These are phyloP conservation scores for Nixonia krombeini DNA, from an alignment of 1,140 invertebrate species.

Conservation along the genomic window DNA sequence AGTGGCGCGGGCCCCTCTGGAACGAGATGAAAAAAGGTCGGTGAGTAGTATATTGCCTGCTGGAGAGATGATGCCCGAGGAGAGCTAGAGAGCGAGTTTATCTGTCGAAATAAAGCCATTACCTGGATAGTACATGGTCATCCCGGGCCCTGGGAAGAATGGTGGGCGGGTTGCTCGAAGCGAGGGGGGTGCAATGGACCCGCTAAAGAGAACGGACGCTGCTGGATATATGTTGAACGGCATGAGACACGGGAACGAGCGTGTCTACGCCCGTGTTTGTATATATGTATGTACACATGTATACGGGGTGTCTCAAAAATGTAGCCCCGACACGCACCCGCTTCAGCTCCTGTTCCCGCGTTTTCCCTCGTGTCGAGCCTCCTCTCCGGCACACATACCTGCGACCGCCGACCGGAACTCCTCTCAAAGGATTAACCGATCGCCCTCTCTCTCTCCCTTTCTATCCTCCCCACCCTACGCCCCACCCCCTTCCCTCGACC, in stretches of 20 bases:
- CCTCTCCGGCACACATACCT: too few relatives aligned
- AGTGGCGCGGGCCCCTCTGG: conserved; percentile 28
- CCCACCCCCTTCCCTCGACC: too few relatives aligned
- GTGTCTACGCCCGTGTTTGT: conserved; percentile 17
- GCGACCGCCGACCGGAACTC: too few relatives aligned
- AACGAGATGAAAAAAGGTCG: conserved; percentile 43
- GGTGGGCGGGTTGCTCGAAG: conserved; percentile 47
- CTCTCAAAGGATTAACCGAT: too few relatives aligned
- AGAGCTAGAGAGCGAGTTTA: conserved; percentile 55
- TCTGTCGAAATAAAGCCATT: conserved; percentile 61
- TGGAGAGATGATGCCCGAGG: conserved; percentile 51
- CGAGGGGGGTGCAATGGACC: conserved; percentile 34
- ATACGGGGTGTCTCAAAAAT: conserved; percentile 45
- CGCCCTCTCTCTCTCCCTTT: too few relatives aligned
- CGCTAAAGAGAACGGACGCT: conserved; percentile 42
- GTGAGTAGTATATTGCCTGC: conserved; percentile 52
- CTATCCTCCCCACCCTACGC: too few relatives aligned
- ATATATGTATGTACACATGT: conserved; percentile 26
- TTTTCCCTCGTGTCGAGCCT: too few relatives aligned
- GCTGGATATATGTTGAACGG: conserved; percentile 30
- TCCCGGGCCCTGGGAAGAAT: conserved; percentile 47
- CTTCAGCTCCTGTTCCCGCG: too few relatives aligned
- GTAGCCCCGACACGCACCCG: conserved; percentile 1
- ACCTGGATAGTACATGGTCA: conserved; percentile 55
- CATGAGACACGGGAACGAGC: conserved; percentile 11